A percentile compares a stretch with the other conserved stretches of the same genome.
Evolutionary conservation across 2,797 vertebrate genomes (phyloP).

Genomic region (Darevskia nairensis): DNA sequence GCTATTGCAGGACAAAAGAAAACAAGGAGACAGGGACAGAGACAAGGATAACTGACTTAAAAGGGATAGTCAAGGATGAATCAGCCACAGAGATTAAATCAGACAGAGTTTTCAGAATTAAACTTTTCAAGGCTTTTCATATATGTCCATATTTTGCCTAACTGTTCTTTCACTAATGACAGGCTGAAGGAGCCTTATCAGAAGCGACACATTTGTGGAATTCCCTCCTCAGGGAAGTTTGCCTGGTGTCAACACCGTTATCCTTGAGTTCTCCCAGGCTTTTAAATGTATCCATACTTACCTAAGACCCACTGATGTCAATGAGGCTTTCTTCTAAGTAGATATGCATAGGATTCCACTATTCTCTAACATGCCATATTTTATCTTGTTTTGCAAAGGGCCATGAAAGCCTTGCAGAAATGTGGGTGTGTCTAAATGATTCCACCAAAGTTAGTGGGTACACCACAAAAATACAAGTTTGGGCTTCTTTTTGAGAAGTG

Average conservation of each 20-base stretch:
- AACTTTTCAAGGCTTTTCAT: not conserved
- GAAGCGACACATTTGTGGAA: not conserved
- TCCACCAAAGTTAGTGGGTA: not conserved
- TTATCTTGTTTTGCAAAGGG: not conserved
- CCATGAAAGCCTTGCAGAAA: not conserved
- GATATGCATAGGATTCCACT: not conserved
- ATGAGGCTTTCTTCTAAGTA: not conserved
- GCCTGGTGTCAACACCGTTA: not conserved
- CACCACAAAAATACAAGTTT: slow-evolving; percentile 30
- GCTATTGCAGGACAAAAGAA: not conserved
- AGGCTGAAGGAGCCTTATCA: not conserved
- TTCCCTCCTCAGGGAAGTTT: not conserved
- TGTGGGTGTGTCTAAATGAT: not conserved
- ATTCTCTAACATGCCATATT: not conserved
- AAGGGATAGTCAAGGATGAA: not conserved
- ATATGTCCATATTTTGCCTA: not conserved
- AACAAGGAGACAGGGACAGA: not conserved
- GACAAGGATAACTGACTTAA: not conserved
- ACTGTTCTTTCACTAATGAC: not conserved
- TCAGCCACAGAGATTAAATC: not conserved
- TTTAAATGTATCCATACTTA: not conserved
- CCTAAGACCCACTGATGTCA: not conserved
- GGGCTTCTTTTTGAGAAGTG: not conserved
- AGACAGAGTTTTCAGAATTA: not conserved
- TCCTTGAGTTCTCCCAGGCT: not conserved